Evolutionary conservation across 2,113 vertebrate genomes (phyloP).

Genomic region (Malaclemys terrapin): DNA sequence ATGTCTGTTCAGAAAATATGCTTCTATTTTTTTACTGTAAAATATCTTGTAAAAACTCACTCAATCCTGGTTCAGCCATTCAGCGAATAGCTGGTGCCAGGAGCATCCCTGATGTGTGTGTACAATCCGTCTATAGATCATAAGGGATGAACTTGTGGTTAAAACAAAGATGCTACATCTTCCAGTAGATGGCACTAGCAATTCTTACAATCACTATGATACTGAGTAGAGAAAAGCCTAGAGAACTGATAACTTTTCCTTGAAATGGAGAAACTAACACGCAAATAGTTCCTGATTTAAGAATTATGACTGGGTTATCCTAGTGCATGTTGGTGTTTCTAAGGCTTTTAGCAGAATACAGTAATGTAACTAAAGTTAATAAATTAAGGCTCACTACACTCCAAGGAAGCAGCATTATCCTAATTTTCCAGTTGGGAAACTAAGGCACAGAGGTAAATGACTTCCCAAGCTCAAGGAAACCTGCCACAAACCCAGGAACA

Average conservation of each 20-base stretch:
- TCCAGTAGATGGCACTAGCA: slow-evolving; percentile 5
- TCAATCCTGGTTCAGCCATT: background rate
- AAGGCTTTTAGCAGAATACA: background rate
- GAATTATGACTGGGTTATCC: accelerated
- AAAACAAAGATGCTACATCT: background rate
- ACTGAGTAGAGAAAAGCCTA: background rate
- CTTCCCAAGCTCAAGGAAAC: accelerated
- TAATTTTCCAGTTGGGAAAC: background rate
- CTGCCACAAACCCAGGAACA: accelerated
- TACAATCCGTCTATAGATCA: background rate
- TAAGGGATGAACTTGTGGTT: background rate
- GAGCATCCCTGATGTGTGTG: background rate
- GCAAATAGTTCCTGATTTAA: background rate
- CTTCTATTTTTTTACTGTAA: background rate
- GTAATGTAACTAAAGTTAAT: background rate
- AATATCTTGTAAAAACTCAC: background rate
- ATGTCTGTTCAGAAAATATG: background rate
- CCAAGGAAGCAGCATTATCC: background rate
- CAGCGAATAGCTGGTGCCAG: background rate
- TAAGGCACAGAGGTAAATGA: background rate
- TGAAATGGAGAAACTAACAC: accelerated
- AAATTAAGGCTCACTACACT: background rate
- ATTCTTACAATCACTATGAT: background rate
- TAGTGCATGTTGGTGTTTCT: accelerated
- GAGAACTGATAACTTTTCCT: background rate